Evolutionary conservation across 2,888 invertebrate species (phyloP), one percentile per base, ranked within the genome.

Genomic region (Rhagonycha lutea): DNA sequence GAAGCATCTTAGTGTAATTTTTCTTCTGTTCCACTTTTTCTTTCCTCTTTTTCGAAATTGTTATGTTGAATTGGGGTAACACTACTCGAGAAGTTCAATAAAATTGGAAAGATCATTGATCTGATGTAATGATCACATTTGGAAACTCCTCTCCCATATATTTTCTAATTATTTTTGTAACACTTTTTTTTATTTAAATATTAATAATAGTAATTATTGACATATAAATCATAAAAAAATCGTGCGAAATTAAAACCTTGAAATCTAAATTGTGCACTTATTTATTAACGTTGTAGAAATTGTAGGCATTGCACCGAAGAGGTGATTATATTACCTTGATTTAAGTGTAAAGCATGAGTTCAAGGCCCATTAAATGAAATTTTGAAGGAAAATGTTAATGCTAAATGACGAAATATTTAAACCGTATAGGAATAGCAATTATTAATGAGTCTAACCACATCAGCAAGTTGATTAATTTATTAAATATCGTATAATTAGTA

Each of bases 351-450:
- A 28, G 29, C 61, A 62, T 4, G 70, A 70, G 70, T 70, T 70
- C 70, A 70, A 70, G 70, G 70, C 18, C 12, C n/a, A 11, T 70
- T 70, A 32, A 14, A 70, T 70, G 23, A 63, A 70, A 61, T 70
- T 70, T n/a, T 61, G 70, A 24, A 61, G 70, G 63, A 70, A 70
- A 70, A 29, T 70, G 61, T 63, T 28, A 70, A 70, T 70, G 60
- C 18, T 24, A 23, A 14, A 14, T 63, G n/a, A 14, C 29, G 70
- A 14, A 70, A 63, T 70, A 61, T 61, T 18, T 26, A 69, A 61
- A 70, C 61, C 26, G 69, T 70, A 61, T 7, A 61, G 61, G 60
- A 23, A 70, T 70, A 60, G 26, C 47, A n/a, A 47, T n/a, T 47
- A 47, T 7, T 47, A 47, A 47, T 47, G 47, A 47, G n/a, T 47